A percentile compares a stretch with the other conserved stretches of the same genome.
Conservation (phyloP, 2,888 invertebrate genomes). For the Nudaria mundana region DNA sequence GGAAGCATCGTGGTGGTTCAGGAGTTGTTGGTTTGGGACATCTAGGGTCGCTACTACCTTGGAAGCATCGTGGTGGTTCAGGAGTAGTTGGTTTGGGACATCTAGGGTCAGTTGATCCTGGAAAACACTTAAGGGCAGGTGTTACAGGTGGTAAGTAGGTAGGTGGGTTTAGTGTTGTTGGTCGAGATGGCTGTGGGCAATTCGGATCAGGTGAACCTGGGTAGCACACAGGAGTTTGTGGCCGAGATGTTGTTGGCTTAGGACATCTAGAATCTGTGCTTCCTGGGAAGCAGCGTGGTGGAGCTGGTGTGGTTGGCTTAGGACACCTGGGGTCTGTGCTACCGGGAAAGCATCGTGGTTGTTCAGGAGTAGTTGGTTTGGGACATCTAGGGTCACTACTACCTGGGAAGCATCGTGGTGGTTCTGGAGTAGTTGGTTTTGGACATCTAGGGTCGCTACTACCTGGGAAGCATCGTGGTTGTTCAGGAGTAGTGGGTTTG, state of each 20-base stretch:
- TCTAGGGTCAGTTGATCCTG: slow-evolving; percentile 20
- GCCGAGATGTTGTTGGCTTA: slow-evolving; percentile 31
- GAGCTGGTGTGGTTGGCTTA: slow-evolving; percentile 21
- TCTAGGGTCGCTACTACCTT: slow-evolving; percentile 28
- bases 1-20: slow-evolving; percentile 10
- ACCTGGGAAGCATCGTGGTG: slow-evolving; percentile 44
- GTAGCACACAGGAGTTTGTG: slow-evolving; percentile 25
- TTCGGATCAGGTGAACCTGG: slow-evolving; percentile 54
- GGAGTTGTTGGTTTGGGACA: slow-evolving; percentile 14
- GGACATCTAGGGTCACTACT: slow-evolving; percentile 43
- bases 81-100: not conserved
- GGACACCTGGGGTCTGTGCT: slow-evolving; percentile 44
- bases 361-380: slow-evolving; percentile 30
- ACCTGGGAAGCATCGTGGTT: slow-evolving; percentile 35
- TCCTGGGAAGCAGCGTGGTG: slow-evolving; percentile 29
- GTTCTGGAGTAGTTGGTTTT: slow-evolving; percentile 30
- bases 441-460: slow-evolving; percentile 43
- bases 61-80: slow-evolving; percentile 22
- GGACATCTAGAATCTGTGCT: slow-evolving; percentile 46
- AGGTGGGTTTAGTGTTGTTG: slow-evolving; percentile 41
- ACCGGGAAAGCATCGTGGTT: slow-evolving; percentile 43
- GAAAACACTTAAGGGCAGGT: slow-evolving; percentile 27
- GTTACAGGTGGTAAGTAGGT: slow-evolving; percentile 39
- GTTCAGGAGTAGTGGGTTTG: slow-evolving; percentile 22
- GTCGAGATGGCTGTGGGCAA: slow-evolving; percentile 48